Conservation (phyloP, 92 coral and sea anemone species). For the Palythoa caribaeorum region DNA sequence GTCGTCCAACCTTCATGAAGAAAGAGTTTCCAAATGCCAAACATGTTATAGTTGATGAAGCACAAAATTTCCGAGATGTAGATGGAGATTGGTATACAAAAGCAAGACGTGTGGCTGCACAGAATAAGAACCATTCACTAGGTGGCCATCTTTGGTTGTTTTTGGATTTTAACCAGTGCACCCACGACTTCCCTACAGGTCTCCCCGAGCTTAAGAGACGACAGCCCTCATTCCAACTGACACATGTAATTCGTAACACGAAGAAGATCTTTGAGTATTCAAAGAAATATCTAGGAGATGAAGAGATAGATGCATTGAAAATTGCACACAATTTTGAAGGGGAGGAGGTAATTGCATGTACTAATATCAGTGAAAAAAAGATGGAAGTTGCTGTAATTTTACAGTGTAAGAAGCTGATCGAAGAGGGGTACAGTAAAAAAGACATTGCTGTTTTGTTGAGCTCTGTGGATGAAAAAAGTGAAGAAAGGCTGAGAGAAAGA, state of each 20-base stretch:
- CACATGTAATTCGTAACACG: background rate
- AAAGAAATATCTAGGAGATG: background rate
- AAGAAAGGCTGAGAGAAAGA: too few relatives aligned
- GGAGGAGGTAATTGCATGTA: background rate
- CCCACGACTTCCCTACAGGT: background rate
- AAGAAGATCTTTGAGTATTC: background rate
- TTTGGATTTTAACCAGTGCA: background rate
- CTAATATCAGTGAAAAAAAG: background rate
- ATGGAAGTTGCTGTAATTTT: background rate
- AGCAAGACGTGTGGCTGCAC: background rate
- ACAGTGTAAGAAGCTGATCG: background rate
- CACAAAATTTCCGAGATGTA: background rate
- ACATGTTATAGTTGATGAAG: constrained; percentile 19
- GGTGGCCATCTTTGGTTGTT: constrained; percentile 8
- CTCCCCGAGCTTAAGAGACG: background rate
- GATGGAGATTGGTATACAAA: background rate
- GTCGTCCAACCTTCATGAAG: background rate
- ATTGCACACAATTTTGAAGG: background rate
- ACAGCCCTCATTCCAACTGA: background rate
- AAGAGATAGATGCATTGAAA: background rate
- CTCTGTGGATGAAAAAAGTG: background rate
- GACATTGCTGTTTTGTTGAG: constrained; percentile 1
- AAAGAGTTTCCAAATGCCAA: background rate
- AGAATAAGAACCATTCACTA: too few relatives aligned
- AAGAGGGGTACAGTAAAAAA: background rate